Evolutionary conservation across 2,888 invertebrate genomes (phyloP).

Genomic region (Eupithecia insigniata): DNA sequence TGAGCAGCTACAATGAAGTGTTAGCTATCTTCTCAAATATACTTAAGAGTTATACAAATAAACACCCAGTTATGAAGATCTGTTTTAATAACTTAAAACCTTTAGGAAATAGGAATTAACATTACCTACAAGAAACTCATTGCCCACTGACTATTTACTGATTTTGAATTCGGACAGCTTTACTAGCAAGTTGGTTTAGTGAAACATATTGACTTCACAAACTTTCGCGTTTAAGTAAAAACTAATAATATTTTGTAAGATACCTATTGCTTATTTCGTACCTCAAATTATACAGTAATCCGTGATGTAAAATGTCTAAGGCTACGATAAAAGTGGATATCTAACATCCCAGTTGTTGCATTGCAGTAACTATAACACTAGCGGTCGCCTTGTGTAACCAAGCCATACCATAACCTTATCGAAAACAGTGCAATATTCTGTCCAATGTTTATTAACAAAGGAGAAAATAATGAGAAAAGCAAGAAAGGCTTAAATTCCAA

Average conservation of each 20-base stretch:
- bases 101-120: background rate
- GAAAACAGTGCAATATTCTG: background rate
- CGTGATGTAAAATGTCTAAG: background rate
- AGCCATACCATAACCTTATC: background rate
- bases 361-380: background rate
- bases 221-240: background rate
- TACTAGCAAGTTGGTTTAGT: too few species aligned
- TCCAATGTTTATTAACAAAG: background rate
- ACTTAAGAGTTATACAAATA: conserved; percentile 37
- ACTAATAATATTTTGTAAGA: too few species aligned
- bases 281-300: background rate
- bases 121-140: background rate
- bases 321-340: background rate
- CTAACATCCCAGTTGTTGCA: background rate
- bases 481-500: conserved; percentile 16
- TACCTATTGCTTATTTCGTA: background rate
- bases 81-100: background rate
- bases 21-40: conserved; percentile 30
- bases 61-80: conserved; percentile 35
- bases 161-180: too few species aligned
- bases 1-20: conserved; percentile 26
- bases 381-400: background rate
- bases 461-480: conserved; percentile 1
- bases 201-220: too few species aligned
- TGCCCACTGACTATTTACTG: background rate